phyloP scores from a whole-genome alignment of 2,888 invertebrate species.

The Clistopyga incitator region DNA sequence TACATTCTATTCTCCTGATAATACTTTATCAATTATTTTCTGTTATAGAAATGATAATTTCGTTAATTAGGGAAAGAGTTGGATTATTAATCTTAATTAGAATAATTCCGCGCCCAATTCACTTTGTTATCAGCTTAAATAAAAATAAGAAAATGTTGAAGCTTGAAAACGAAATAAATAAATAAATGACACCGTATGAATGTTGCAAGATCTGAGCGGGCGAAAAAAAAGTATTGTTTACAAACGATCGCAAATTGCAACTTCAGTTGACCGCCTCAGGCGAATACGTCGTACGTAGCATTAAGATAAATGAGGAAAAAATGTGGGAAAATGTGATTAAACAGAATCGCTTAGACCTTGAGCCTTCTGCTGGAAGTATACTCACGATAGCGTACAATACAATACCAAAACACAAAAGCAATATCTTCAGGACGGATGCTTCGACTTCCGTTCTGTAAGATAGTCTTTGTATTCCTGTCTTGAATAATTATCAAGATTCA shows the following conservation, averaged over 20 bases:
- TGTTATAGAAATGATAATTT: no score
- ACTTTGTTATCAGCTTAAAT: neutral
- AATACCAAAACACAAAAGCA: constrained; percentile 9
- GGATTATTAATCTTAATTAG: no score
- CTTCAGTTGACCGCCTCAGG: neutral
- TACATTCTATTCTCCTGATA: no score
- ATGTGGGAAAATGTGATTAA: constrained; percentile 14
- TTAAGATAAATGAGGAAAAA: constrained; percentile 19
- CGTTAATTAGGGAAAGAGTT: no score
- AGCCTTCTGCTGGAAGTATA: neutral
- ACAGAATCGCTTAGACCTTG: constrained; percentile 9
- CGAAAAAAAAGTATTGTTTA: neutral
- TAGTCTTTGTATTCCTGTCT: neutral
- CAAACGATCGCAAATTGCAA: neutral
- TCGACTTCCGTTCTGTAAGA: neutral
- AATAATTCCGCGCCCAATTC: no score
- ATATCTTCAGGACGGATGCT: constrained; percentile 8
- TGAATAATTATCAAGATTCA: neutral
- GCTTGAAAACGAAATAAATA: neutral
- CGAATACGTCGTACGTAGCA: neutral
- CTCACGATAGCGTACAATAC: neutral
- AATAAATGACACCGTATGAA: neutral
- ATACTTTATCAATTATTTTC: no score
- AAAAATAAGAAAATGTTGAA: neutral
- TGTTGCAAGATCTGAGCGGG: neutral